These are phyloP conservation scores for Harpegnathos saltator DNA, from an alignment of 1,140 invertebrate species.

Conservation along the genomic window DNA sequence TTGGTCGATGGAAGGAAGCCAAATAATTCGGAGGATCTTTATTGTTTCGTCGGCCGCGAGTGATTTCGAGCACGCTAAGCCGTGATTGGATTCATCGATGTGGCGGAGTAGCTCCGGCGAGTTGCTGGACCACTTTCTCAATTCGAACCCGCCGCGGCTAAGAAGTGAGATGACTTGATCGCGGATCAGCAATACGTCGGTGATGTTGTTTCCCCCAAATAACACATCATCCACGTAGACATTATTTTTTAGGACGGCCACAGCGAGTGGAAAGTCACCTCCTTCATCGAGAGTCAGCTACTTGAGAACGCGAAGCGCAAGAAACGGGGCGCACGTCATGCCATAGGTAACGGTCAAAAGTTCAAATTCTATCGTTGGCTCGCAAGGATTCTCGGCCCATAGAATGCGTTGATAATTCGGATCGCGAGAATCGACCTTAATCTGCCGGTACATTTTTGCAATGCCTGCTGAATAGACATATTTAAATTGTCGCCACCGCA, in stretches of 20 bases:
- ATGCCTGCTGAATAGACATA: conserved; percentile 51
- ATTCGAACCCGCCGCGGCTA: background rate
- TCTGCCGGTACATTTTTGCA: conserved; percentile 71
- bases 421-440: conserved; percentile 8
- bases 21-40: background rate
- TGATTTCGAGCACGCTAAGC: background rate
- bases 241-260: background rate
- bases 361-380: background rate
- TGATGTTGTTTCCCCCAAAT: background rate
- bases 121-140: background rate
- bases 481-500: conserved; percentile 69
- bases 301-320: background rate
- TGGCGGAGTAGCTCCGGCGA: background rate
- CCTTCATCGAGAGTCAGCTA: background rate
- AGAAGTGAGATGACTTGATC: background rate
- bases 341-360: background rate
- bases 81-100: background rate
- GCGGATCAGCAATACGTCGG: no score
- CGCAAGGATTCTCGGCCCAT: background rate
- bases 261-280: background rate
- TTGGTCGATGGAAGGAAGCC: background rate
- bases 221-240: background rate
- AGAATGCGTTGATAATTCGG: background rate
- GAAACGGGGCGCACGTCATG: background rate
- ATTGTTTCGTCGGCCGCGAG: background rate